A percentile compares a stretch with the other conserved stretches of the same genome.
Evolutionary conservation across 2,888 invertebrate species (phyloP).

Genomic region (Lymantria monacha): DNA sequence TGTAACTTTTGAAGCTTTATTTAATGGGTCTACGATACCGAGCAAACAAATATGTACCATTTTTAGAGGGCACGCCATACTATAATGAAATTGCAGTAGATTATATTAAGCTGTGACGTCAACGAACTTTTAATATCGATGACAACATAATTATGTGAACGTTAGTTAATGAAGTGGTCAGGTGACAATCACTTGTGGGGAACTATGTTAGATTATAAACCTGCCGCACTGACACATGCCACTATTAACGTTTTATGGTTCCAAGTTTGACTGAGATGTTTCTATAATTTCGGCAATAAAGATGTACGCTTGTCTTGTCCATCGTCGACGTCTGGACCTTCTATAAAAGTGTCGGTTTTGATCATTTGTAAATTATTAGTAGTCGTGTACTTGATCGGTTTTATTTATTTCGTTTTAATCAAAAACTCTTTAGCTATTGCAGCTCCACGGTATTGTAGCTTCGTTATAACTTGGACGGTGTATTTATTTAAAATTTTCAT

Average conservation of each 20-base stretch:
- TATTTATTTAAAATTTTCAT: no score
- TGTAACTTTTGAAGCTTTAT: no score
- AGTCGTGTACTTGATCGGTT: background rate
- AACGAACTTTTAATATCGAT: conserved; percentile 7
- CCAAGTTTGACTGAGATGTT: background rate
- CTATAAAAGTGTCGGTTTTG: background rate
- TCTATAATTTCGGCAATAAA: background rate
- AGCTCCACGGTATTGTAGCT: no score
- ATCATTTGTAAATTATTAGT: background rate
- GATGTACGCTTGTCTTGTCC: background rate
- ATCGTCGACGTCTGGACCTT: background rate
- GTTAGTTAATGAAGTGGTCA: conserved; percentile 10
- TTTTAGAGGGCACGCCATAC: no score
- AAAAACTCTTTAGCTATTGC: no score
- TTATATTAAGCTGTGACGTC: no score
- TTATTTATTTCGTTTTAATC: no score
- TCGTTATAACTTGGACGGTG: no score
- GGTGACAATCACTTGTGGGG: background rate
- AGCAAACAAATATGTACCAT: no score
- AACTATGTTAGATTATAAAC: conserved; percentile 5
- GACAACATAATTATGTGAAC: conserved; percentile 9
- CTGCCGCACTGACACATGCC: background rate
- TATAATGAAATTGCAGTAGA: no score
- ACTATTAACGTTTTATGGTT: background rate
- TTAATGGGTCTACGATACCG: no score